Base-by-base conservation (phyloP, 2,797 vertebrate species). In the Sebastes goodei region DNA sequence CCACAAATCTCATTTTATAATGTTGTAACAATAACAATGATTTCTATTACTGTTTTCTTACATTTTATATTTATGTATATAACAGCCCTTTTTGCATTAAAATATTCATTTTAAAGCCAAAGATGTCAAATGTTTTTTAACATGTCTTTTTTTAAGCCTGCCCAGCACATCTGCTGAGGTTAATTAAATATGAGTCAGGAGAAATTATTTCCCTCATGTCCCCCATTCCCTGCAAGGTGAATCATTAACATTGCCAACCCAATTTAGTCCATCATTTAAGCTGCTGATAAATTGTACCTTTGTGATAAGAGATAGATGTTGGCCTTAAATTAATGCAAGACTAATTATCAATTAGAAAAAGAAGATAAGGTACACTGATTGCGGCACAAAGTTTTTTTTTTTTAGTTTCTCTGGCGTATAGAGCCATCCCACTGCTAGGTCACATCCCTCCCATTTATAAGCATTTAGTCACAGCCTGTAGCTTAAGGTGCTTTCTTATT, bases 341-440 rank as follows among this genome's bases (percentile, higher is more conserved):
- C 90, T 94, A 94, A 95, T 95, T 94, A 95, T 95, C 93, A 93
- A 93, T 94, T 94, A 87, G 82, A 86, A 86, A 76, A 74, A 29
- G 25, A 29, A 92, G 92, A 95, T 95, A 82, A 90, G 86, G 73
- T 60, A 29, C 38, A 29, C 64, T 80, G 94, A 94, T 94, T 88
- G 77, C 49, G 1, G 60, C 33, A 20, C 49, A 83, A 89, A 84
- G 82, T 93, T 93, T 82, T 76, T 78, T 78, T 68, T 25, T 35
- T 21, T 30, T 8, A 72, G 59, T 65, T 83, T 75, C 76, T 56
- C 60, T 79, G 72, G 77, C 71, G 1, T 12, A 20, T n/a, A 2
- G 42, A 56, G 75, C 78, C 84, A 69, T 72, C 32, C 1, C 46
- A 14, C 66, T 67, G 73, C 71, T 27, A 35, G 89, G 89, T 90